Base-by-base conservation (phyloP, 2,888 invertebrate genomes). In the Mimas tiliae region DNA sequence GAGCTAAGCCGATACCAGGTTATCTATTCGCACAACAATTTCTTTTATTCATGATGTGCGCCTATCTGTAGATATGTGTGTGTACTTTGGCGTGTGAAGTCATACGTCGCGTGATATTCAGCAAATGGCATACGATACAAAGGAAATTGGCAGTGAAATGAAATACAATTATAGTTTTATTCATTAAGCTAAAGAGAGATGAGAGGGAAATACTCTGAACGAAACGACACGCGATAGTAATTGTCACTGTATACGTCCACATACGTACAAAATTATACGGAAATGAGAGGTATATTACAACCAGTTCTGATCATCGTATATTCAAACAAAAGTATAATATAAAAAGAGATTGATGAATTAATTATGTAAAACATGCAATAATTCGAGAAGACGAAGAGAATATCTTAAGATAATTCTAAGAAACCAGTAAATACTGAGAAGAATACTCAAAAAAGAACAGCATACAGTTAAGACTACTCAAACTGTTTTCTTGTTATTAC, bases 1-100 rank as follows among this genome's bases (percentile, higher is more conserved):
- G 14, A 48, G 64, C 65, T 67, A 68, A 70, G 64, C 66, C 47
- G 64, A 64, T 53, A 64, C 27, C 53, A 11, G 34, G 53, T 53
- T 64, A 64, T 64, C 53, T 64, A 27, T 45, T 45, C 45, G 45
- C n/a, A n/a, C 14, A n/a, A 7, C n/a, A 14, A 14, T 38, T 34
- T 51, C 34, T 63, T 63, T 34, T 38, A 51, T 50, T 51, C 51
- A 34, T 62, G 47, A 47, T 38, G 62, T 47, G 27, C 14, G 19
- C 38, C 14, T 33, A 14, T 27, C 27, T 27, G 14, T 38, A 42
- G 42, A 52, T 14, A 42, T 52, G 38, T 52, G 42, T 62, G 19
- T 27, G 27, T 48, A 62, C 14, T 62, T 47, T 62, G 14, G 45
- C 9, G 21, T 47, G 7, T 34, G 1, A 51, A 55, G 9, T 38